Evolutionary conservation across 2,888 invertebrate genomes (phyloP).

Genomic region (Chromoteleia sp.): DNA sequence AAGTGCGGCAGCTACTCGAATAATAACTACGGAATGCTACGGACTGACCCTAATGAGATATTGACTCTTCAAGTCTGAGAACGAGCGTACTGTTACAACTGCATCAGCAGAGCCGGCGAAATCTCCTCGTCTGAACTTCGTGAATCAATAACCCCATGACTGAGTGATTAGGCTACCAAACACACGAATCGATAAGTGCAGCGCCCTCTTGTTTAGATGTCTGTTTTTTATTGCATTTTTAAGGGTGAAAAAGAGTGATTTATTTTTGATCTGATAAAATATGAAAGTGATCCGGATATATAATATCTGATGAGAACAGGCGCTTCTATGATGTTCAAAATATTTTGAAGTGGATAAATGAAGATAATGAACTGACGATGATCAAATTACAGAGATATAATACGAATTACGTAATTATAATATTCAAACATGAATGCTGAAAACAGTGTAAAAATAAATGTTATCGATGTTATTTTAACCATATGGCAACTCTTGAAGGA

Average conservation of each 20-base stretch:
- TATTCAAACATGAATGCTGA: too few relatives aligned
- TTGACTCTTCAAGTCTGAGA: slow-evolving; percentile 65
- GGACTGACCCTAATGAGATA: slow-evolving; percentile 65
- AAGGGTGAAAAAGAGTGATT: not conserved
- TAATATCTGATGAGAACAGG: too few relatives aligned
- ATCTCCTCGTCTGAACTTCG: slow-evolving; percentile 55
- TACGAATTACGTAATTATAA: too few relatives aligned
- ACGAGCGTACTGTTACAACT: slow-evolving; percentile 53
- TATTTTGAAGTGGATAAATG: too few relatives aligned
- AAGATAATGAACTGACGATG: too few relatives aligned
- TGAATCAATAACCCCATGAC: slow-evolving; percentile 57
- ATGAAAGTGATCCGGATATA: too few relatives aligned
- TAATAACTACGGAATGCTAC: slow-evolving; percentile 54
- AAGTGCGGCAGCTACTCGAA: slow-evolving; percentile 32
- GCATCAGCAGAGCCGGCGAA: slow-evolving; percentile 36
- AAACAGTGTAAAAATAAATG: too few relatives aligned
- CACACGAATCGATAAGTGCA: slow-evolving; percentile 31
- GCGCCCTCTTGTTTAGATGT: slow-evolving; percentile 1
- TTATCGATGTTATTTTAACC: too few relatives aligned
- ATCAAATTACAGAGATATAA: too few relatives aligned
- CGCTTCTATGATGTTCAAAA: too few relatives aligned
- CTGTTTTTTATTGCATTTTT: not conserved
- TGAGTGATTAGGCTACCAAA: slow-evolving; percentile 55
- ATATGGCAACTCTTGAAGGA: too few relatives aligned
- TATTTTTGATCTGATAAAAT: too few relatives aligned